Conservation (phyloP, 2,113 vertebrate species). For the Halichoeres trimaculatus region DNA sequence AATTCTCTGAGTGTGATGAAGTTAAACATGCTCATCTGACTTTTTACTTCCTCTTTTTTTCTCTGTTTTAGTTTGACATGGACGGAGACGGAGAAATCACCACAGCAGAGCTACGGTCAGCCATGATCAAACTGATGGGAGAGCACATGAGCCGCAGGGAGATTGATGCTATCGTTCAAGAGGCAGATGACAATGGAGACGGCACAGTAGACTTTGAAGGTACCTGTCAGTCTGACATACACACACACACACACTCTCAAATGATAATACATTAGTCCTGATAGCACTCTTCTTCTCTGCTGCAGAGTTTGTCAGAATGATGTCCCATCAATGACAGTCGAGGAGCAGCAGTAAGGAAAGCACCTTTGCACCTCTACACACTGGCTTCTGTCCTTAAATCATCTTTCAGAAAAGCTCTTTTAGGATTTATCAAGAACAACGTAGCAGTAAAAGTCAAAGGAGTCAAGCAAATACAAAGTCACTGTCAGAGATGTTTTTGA, state of each 20-base stretch:
- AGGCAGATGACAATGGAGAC: conserved; percentile 88
- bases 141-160: conserved; percentile 83
- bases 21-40: neutral
- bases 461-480: conserved; percentile 6
- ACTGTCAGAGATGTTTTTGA: conserved; percentile 5
- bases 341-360: conserved; percentile 1
- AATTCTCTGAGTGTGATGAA: neutral
- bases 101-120: conserved; percentile 83
- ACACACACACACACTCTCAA: neutral
- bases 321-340: conserved; percentile 72
- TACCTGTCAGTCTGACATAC: conserved; percentile 32
- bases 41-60: neutral
- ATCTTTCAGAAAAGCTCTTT: conserved; percentile 1
- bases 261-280: neutral
- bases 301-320: conserved; percentile 83
- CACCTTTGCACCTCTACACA: conserved; percentile 19
- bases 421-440: neutral
- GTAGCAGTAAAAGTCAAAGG: neutral
- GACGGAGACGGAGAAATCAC: conserved; percentile 90
- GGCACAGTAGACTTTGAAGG: conserved; percentile 92
- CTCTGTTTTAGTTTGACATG: conserved; percentile 83
- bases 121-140: conserved; percentile 88
- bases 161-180: conserved; percentile 85
- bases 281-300: neutral
- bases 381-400: neutral